phyloP scores from a whole-genome alignment of 2,113 vertebrate species.

The Rafetus swinhoei region DNA sequence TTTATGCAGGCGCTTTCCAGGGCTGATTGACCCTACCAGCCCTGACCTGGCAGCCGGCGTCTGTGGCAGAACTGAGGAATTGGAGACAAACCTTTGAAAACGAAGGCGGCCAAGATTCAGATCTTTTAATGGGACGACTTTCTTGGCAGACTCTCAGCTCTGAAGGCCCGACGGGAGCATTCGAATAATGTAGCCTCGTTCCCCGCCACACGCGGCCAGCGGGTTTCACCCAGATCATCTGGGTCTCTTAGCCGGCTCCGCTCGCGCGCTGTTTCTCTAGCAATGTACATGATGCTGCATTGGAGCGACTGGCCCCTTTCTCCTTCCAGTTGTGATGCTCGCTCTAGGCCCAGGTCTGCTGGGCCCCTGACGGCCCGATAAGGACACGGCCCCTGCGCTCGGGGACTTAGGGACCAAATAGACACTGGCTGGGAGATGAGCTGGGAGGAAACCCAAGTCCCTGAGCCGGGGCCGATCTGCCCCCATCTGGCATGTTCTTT shows the following conservation, averaged over 20 bases:
- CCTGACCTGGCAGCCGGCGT: background rate
- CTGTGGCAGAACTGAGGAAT: background rate
- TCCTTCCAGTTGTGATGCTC: slow-evolving; percentile 6
- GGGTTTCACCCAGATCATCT: background rate
- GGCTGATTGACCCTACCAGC: background rate
- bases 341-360: background rate
- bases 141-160: background rate
- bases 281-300: background rate
- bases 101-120: fast-evolving
- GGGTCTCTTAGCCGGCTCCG: background rate
- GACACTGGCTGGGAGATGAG: too few species aligned
- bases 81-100: background rate
- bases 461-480: background rate
- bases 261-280: background rate
- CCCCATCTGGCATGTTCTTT: background rate
- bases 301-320: background rate
- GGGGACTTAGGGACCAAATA: background rate
- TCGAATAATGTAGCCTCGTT: background rate
- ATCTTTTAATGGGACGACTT: background rate
- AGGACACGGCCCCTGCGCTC: fast-evolving
- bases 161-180: background rate
- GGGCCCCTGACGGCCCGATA: background rate
- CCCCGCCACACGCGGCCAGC: background rate
- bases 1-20: too few species aligned
- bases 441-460: background rate